Evolutionary conservation across 1,140 invertebrate genomes (phyloP).

Genomic region (Rhizoglyphus robini): DNA sequence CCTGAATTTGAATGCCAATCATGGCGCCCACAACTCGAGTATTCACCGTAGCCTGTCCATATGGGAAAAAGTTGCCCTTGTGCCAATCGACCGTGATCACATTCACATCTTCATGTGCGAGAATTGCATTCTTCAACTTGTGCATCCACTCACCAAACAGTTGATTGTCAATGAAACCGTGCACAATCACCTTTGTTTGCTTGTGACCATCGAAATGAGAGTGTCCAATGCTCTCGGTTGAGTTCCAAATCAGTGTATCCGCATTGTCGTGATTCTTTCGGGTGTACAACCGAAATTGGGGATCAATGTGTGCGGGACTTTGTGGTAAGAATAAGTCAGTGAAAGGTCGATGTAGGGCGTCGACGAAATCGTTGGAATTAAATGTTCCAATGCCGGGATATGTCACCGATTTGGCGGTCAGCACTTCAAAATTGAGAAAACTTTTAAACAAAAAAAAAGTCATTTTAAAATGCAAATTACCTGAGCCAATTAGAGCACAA

Average conservation of each 20-base stretch:
- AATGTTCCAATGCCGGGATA: constrained; percentile 15
- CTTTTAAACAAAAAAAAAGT: too few relatives aligned
- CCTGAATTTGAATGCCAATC: constrained; percentile 50
- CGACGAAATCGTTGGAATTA: constrained; percentile 62
- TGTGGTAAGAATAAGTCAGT: constrained; percentile 55
- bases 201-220: neutral
- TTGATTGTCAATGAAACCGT: constrained; percentile 61
- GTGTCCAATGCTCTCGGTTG: neutral
- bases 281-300: constrained; percentile 60
- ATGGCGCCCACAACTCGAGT: constrained; percentile 67
- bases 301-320: constrained; percentile 61
- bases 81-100: neutral
- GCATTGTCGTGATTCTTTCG: constrained; percentile 47
- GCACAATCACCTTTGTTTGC: constrained; percentile 29
- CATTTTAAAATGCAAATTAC: too few relatives aligned
- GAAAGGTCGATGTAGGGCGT: constrained; percentile 60
- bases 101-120: neutral
- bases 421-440: too few relatives aligned
- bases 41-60: constrained; percentile 69
- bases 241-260: neutral
- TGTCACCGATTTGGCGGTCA: too few relatives aligned
- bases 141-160: too few relatives aligned
- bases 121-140: neutral
- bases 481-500: too few relatives aligned
- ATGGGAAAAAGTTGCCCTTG: neutral